Evolutionary conservation across 2,113 vertebrate genomes (phyloP).

Genomic region (Thermophis baileyi): DNA sequence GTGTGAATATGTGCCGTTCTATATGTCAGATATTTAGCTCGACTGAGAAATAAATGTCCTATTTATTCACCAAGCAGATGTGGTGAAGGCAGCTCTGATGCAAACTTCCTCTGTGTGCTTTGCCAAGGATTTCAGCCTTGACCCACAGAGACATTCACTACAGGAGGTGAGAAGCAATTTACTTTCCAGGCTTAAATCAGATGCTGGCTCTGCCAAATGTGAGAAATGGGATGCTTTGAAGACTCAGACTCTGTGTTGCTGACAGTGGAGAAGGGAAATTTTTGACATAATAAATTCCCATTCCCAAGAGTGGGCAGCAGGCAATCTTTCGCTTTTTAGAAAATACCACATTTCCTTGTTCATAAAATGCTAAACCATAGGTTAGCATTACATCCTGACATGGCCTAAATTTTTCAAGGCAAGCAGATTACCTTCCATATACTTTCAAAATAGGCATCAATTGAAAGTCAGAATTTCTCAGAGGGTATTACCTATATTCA

Average conservation of each 20-base stretch:
- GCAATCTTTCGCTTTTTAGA: not conserved
- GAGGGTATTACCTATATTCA: not conserved
- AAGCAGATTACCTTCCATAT: not conserved
- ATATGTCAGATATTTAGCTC: slow-evolving; percentile 35
- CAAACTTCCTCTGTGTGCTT: slow-evolving; percentile 49
- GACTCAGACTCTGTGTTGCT: slow-evolving; percentile 27
- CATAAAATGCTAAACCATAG: not conserved
- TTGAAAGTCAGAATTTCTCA: not conserved
- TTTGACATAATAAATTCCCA: not conserved
- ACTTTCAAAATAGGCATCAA: not conserved
- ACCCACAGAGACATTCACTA: slow-evolving; percentile 60
- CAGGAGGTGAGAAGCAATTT: slow-evolving; percentile 56
- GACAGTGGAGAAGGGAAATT: not conserved
- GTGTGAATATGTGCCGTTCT: slow-evolving; percentile 41
- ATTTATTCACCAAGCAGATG: slow-evolving; percentile 46
- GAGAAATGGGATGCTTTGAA: slow-evolving; percentile 51
- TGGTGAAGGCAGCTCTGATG: slow-evolving; percentile 41
- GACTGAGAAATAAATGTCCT: slow-evolving; percentile 23
- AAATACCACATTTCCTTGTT: not conserved
- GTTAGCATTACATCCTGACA: not conserved
- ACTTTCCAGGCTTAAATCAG: slow-evolving; percentile 67
- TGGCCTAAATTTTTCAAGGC: not conserved
- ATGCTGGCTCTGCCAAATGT: slow-evolving; percentile 49
- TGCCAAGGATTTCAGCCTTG: slow-evolving; percentile 56
- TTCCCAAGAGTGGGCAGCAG: not conserved